Evolutionary conservation across 2,888 invertebrate genomes (phyloP).

Genomic region (Stictocephala bisonia): DNA sequence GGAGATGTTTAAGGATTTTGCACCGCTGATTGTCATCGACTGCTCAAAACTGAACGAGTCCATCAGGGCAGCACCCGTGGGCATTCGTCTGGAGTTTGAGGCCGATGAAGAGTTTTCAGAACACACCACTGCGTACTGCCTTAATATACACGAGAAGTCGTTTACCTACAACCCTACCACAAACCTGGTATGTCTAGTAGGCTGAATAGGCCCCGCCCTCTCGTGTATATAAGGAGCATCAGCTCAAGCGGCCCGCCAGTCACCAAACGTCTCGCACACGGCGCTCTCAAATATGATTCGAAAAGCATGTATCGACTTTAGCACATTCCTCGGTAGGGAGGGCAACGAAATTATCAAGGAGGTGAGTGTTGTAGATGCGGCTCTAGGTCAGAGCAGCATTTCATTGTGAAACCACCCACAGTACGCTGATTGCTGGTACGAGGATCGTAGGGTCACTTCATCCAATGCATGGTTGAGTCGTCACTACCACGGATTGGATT

Average conservation of each 20-base stretch:
- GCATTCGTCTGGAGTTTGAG: slow-evolving; percentile 59
- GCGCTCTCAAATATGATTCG: no score
- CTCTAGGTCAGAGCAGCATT: neutral
- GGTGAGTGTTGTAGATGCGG: neutral
- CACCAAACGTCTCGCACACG: no score
- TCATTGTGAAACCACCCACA: neutral
- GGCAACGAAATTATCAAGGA: neutral
- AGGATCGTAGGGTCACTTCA: neutral
- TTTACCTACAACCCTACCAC: slow-evolving; percentile 57
- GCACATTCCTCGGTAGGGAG: neutral
- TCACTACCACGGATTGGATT: neutral
- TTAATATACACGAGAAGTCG: slow-evolving; percentile 55
- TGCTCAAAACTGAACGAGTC: slow-evolving; percentile 54
- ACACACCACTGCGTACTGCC: slow-evolving; percentile 58
- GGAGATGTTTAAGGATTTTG: slow-evolving; percentile 55
- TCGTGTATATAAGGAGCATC: neutral
- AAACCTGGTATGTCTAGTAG: slow-evolving; percentile 53
- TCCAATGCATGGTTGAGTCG: neutral
- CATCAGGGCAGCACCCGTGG: slow-evolving; percentile 57
- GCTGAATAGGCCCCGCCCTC: neutral
- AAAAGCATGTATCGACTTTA: neutral
- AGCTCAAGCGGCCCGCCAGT: no score
- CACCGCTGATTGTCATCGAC: slow-evolving; percentile 50
- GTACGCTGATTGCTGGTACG: no score
- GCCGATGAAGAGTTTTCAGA: slow-evolving; percentile 54